Evolutionary conservation across 2,888 invertebrate genomes (phyloP).

Genomic region (Stenodera caucasica): DNA sequence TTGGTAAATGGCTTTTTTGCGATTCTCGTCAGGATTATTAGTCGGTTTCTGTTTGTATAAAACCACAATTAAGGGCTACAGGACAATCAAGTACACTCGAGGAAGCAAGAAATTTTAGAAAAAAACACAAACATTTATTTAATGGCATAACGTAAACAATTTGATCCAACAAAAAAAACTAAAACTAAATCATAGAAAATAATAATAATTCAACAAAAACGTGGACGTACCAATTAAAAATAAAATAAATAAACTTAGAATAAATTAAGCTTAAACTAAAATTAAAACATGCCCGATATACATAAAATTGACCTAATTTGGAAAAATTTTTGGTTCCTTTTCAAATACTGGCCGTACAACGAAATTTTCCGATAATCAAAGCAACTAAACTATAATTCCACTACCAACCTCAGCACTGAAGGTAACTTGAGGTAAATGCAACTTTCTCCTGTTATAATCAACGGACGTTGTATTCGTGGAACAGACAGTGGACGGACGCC

Average conservation of each 20-base stretch:
- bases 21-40: conserved; percentile 60
- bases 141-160: conserved; percentile 32
- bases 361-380: conserved; percentile 1
- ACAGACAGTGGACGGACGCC: conserved; percentile 70
- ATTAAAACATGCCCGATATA: conserved; percentile 14
- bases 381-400: conserved; percentile 73
- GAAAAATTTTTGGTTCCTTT: conserved; percentile 16
- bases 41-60: conserved; percentile 45
- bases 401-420: conserved; percentile 92
- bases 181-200: conserved; percentile 25
- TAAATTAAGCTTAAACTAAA: too few relatives aligned
- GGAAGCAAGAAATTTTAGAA: conserved; percentile 12
- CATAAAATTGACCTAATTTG: conserved; percentile 12
- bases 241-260: conserved; percentile 50
- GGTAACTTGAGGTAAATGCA: conserved; percentile 79
- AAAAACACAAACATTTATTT: conserved; percentile 33
- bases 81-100: background rate
- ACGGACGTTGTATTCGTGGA: conserved; percentile 63
- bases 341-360: conserved; percentile 19
- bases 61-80: background rate
- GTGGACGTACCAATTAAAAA: conserved; percentile 53
- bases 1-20: conserved; percentile 74
- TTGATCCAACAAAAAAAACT: conserved; percentile 24
- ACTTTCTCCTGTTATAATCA: conserved; percentile 62
- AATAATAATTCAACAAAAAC: conserved; percentile 25